Percentiles rank a stretch among this genome's conserved stretches.
Evolutionary conservation across 1,140 invertebrate species (phyloP).

Genomic region (Globodera rostochiensis): DNA sequence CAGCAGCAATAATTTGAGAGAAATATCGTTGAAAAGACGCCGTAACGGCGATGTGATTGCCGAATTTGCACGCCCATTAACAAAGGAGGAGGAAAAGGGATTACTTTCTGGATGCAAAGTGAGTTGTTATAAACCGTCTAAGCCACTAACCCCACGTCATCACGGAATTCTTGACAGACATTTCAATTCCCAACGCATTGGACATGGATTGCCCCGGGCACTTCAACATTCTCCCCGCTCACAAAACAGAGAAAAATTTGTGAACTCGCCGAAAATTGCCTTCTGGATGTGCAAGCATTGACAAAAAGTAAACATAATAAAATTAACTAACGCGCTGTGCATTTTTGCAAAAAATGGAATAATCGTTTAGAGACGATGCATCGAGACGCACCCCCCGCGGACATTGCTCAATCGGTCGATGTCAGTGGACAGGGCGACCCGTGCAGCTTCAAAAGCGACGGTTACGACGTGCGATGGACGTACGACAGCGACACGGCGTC

Average conservation of each 20-base stretch:
- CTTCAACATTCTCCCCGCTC: slow-evolving; percentile 12
- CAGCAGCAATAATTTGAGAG: not conserved
- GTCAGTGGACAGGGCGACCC: slow-evolving; percentile 52
- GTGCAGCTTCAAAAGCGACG: slow-evolving; percentile 40
- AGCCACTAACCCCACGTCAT: no score
- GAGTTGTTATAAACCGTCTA: not conserved
- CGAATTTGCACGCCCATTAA: slow-evolving; percentile 23
- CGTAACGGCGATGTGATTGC: slow-evolving; percentile 17
- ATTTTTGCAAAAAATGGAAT: not conserved
- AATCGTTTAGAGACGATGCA: not conserved
- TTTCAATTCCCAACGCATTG: slow-evolving; percentile 17
- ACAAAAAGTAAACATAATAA: slow-evolving; percentile 6
- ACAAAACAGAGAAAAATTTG: slow-evolving; percentile 12
- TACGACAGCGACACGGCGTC: slow-evolving; percentile 41
- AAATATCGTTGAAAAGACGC: slow-evolving; percentile 17
- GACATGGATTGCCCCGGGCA: not conserved
- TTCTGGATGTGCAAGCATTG: slow-evolving; percentile 1
- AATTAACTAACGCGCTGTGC: not conserved
- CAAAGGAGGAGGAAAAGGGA: not conserved
- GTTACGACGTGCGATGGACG: slow-evolving; percentile 50
- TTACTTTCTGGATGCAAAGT: slow-evolving; percentile 17
- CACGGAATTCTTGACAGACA: not conserved
- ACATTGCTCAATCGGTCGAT: slow-evolving; percentile 53
- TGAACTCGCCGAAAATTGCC: slow-evolving; percentile 16
- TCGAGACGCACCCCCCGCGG: slow-evolving; percentile 2